Base-by-base conservation (phyloP, 2,888 invertebrate species). In the Proisotoma minuta region DNA sequence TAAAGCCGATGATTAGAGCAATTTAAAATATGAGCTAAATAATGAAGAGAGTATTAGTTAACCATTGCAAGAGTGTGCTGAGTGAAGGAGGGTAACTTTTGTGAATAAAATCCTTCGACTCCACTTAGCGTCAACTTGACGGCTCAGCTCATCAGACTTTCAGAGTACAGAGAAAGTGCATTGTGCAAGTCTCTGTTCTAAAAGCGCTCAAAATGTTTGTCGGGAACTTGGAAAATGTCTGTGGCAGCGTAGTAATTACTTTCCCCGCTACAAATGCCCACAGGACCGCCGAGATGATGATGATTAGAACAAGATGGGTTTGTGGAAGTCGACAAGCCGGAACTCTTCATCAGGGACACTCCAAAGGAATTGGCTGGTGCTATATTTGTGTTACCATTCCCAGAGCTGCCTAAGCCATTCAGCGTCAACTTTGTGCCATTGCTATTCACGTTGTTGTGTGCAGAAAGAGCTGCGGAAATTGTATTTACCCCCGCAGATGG, bases 211-310 rank as follows among this genome's bases (percentile, higher is more conserved):
- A 73, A 73, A 60, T 71, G 73, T 66, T 69, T 71, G 65, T 73
- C 71, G 49, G 61, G 20, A 57, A 66, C 64, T 63, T 71, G 69
- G 66, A 73, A 73, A 70, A 73, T 73, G 63, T 73, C 73, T 24
- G 73, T 73, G 57, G 73, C 73, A 53, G 73, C 73, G 62, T 73
- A 73, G 65, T 73, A 73, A 70, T 68, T 73, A 65, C 70, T 73
- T 65, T 73, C 70, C 28, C 65, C 63, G 12, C 57, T 60, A 49
- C 62, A 65, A 59, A 60, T 60, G 54, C 61, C 59, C 39, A 63
- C 23, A 28, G 61, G 59, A 61, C 61, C 57, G 22, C 54, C 48
- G 18, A 34, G 56, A 60, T 49, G 48, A 29, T 28, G 39, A 26
- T 52, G 52, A 52, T 62, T 59, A 63, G 60, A 60, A 29, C 62